A percentile compares a stretch with the other conserved stretches of the same genome.
These are phyloP conservation scores for Orientallactaga bullata DNA, from an alignment of 2,113 vertebrate species.

Conservation along the genomic window DNA sequence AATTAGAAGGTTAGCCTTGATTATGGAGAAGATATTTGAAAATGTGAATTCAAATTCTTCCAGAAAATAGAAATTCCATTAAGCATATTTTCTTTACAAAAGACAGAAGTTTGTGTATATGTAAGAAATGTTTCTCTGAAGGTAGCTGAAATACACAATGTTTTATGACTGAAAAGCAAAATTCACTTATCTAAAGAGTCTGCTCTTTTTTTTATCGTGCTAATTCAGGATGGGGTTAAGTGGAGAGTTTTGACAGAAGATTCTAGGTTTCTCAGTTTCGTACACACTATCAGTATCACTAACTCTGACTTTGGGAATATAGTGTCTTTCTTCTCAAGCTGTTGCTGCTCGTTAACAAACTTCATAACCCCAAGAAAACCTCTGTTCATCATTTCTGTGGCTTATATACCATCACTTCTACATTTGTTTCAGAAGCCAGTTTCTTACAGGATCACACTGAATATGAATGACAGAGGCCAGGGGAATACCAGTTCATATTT, in stretches of 20 bases:
- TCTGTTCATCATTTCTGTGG: not conserved
- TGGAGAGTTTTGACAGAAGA: slow-evolving; percentile 34
- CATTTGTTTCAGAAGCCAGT: not conserved
- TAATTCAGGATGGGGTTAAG: not conserved
- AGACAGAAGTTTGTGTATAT: not conserved
- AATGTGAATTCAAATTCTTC: not conserved
- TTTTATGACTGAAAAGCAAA: slow-evolving; percentile 2
- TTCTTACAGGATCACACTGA: not conserved
- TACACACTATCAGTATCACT: not conserved
- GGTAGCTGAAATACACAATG: not conserved
- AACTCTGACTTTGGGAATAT: not conserved
- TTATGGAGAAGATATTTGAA: not conserved
- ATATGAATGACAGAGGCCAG: not conserved
- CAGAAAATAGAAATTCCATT: not conserved
- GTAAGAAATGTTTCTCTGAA: slow-evolving; percentile 3
- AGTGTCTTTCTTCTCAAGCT: not conserved
- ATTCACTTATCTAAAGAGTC: slow-evolving; percentile 2
- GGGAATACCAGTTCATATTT: not conserved
- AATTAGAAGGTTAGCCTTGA: not conserved
- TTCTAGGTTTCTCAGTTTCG: slow-evolving; percentile 41
- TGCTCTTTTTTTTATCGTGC: not conserved
- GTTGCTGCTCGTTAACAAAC: not conserved
- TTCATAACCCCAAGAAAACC: not conserved
- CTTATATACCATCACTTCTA: not conserved
- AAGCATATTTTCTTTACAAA: not conserved